Conservation (phyloP, 1,140 invertebrate genomes). For the Ceratina japonica region DNA sequence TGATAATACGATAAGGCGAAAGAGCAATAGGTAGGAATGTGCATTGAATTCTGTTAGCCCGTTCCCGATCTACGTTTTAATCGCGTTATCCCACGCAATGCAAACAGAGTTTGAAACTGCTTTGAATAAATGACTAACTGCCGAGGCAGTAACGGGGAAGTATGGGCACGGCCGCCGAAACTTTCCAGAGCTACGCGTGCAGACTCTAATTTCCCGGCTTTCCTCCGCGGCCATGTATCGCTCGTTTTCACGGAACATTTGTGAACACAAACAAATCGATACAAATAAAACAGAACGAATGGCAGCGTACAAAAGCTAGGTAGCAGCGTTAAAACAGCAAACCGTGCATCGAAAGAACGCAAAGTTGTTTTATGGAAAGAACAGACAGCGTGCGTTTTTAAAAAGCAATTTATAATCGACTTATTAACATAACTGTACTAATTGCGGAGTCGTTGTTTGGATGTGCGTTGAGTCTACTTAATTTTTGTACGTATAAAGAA, state of each 20-base stretch:
- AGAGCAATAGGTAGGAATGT: too few species aligned
- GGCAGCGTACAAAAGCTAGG: too few species aligned
- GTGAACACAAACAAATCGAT: not conserved
- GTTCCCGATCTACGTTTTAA: not conserved
- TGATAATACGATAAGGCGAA: too few species aligned
- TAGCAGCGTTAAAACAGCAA: too few species aligned
- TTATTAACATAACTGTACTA: not conserved
- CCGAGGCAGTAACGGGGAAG: not conserved
- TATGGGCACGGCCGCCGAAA: not conserved
- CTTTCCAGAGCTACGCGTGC: not conserved
- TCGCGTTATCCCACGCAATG: not conserved
- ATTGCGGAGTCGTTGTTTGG: too few species aligned
- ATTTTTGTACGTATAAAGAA: too few species aligned
- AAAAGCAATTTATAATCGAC: not conserved
- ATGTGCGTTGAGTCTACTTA: too few species aligned
- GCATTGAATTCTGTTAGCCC: not conserved
- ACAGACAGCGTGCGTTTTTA: too few species aligned
- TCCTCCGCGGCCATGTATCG: not conserved
- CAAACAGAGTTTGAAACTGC: conserved; percentile 21
- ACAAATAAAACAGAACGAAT: not conserved
- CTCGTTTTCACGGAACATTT: not conserved
- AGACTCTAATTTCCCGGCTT: conserved; percentile 12
- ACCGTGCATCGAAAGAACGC: too few species aligned
- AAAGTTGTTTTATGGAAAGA: too few species aligned
- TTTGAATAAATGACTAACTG: conserved; percentile 24